Evolutionary conservation across 2,113 vertebrate species (phyloP), one percentile per base, ranked within the genome.

Genomic region (Rana temporaria): DNA sequence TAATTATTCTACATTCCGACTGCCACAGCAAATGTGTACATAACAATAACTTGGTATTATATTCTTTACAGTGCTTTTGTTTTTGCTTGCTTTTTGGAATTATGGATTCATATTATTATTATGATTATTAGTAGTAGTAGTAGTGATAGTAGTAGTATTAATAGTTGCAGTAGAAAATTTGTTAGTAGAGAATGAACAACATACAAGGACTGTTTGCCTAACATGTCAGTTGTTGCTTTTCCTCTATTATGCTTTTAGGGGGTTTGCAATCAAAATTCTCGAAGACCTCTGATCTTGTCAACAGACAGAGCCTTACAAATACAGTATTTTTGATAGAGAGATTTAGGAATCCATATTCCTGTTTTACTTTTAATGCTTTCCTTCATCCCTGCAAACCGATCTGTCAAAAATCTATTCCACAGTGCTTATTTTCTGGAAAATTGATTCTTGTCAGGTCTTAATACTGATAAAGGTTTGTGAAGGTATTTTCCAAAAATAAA

Each of bases 401-500:
- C 63, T 83, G 81, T 83, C 81, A 83, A 83, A 75, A 83, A 83
- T 76, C 81, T 83, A 76, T 83, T 83, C 16, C 72, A 60, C 8
- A 62, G 63, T 68, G 38, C 81, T 68, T 76, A 76, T 83, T 75
- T 74, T 76, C 71, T 30, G 18, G 71, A 53, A 53, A 76, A 83
- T 76, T 67, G 69, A 83, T 76, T 52, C 82, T 79, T 84, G 76
- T 86, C 88, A 85, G 73, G 71, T 87, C 86, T 65, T 78, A 83
- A 85, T 57, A 84, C 66, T 30, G 86, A 79, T 88, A 84, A 86
- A 78, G 86, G 85, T 85, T 83, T 77, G 82, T 85, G 85, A 86
- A 22, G 73, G 84, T 76, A 60, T 67, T 87, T 75, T 71, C 79
- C 84, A 24, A 77, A 62, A 79, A 88, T 73, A 81, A 56, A 68